A percentile compares a stretch with the other conserved stretches of the same genome.
Evolutionary conservation across 1,140 invertebrate species (phyloP).

Genomic region (Sinella curviseta): DNA sequence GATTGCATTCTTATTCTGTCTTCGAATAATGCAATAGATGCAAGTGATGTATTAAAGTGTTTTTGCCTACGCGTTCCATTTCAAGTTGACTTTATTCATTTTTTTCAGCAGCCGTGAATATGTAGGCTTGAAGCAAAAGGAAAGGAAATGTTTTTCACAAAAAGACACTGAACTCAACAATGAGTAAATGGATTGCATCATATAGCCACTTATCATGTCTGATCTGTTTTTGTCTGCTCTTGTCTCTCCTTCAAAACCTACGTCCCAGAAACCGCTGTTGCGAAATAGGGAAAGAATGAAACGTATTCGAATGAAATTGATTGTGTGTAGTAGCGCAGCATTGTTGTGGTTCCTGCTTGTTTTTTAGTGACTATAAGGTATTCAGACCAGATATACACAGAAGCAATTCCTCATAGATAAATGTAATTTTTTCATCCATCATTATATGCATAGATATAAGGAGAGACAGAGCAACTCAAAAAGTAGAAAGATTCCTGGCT

Average conservation of each 20-base stretch:
- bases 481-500: background rate
- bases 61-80: too few relatives aligned
- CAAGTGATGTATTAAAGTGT: too few relatives aligned
- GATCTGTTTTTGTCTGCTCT: conserved; percentile 11
- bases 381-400: too few relatives aligned
- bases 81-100: too few relatives aligned
- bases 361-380: too few relatives aligned
- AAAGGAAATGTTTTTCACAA: conserved; percentile 2
- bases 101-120: too few relatives aligned
- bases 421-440: background rate
- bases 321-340: background rate
- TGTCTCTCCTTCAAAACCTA: background rate
- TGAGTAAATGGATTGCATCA: conserved; percentile 17
- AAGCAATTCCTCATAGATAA: background rate
- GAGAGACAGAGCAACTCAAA: background rate
- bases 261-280: background rate
- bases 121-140: too few relatives aligned
- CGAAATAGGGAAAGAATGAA: background rate
- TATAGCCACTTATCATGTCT: conserved; percentile 22
- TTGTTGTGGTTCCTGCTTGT: too few relatives aligned
- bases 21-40: too few relatives aligned
- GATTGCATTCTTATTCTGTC: too few relatives aligned
- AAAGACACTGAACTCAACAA: conserved; percentile 13
- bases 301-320: background rate
- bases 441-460: background rate